Evolutionary conservation across 1,140 invertebrate genomes (phyloP).

Genomic region (Brachionus plicatilis): DNA sequence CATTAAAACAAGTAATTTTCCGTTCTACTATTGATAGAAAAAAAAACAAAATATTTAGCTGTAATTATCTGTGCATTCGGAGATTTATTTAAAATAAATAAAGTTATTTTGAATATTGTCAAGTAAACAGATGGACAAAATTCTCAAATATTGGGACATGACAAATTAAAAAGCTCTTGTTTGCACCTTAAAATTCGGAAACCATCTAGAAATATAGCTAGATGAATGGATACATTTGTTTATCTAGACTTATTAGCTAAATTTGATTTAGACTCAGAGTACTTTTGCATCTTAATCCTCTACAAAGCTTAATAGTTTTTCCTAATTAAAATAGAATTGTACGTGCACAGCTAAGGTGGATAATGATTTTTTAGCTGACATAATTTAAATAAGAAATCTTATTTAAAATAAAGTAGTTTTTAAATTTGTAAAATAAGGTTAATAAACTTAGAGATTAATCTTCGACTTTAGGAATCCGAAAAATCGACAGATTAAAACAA

Average conservation of each 20-base stretch:
- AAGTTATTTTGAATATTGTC: background rate
- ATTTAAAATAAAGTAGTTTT: background rate
- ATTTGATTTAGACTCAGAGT: background rate
- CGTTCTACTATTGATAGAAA: background rate
- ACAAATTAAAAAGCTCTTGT: background rate
- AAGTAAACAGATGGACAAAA: background rate
- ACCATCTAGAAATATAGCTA: background rate
- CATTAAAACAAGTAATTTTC: background rate
- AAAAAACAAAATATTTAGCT: background rate
- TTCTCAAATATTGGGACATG: background rate
- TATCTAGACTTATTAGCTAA: background rate
- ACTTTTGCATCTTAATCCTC: background rate
- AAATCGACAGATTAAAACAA: background rate
- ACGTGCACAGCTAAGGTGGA: background rate
- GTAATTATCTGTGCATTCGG: background rate
- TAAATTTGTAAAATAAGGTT: background rate
- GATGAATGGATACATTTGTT: background rate
- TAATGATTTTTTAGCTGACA: background rate
- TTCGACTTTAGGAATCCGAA: background rate
- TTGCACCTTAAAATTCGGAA: background rate
- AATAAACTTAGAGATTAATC: background rate
- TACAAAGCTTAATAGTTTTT: background rate
- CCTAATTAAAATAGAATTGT: background rate
- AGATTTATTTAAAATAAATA: background rate
- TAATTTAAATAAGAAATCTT: background rate